phyloP scores from a whole-genome alignment of 1,140 invertebrate species.

The Phortica variegata region DNA sequence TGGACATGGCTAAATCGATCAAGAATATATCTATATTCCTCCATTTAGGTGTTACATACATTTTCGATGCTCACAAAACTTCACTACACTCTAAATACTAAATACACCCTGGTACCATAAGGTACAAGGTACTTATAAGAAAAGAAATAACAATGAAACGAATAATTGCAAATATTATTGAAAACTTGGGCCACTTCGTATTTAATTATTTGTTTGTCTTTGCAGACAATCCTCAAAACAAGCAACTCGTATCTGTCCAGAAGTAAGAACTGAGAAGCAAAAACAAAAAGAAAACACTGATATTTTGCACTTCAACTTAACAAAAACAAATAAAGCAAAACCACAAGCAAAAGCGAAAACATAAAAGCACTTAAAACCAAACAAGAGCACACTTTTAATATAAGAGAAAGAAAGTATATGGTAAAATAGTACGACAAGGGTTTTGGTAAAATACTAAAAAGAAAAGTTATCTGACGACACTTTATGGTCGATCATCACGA shows the following conservation, averaged over 20 bases:
- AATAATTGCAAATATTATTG: slow-evolving; percentile 6
- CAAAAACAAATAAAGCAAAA: not conserved
- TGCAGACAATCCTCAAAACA: slow-evolving; percentile 33
- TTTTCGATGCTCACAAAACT: not conserved
- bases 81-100: not conserved
- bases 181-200: not conserved
- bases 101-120: too few species aligned
- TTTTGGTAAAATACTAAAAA: not conserved
- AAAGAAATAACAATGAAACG: slow-evolving; percentile 11
- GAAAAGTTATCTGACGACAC: not conserved
- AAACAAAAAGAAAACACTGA: not conserved
- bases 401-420: not conserved
- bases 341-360: not conserved
- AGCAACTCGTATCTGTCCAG: slow-evolving; percentile 24
- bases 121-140: not conserved
- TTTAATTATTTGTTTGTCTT: slow-evolving; percentile 11
- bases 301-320: not conserved
- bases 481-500: not conserved
- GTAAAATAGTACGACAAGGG: slow-evolving; percentile 1
- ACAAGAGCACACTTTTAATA: too few species aligned
- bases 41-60: too few species aligned
- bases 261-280: slow-evolving; percentile 1
- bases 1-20: too few species aligned
- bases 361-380: not conserved
- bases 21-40: too few species aligned